A percentile compares a stretch with the other conserved stretches of the same genome.
Evolutionary conservation across 2,888 invertebrate species (phyloP).

Genomic region (Dilophus febrilis): DNA sequence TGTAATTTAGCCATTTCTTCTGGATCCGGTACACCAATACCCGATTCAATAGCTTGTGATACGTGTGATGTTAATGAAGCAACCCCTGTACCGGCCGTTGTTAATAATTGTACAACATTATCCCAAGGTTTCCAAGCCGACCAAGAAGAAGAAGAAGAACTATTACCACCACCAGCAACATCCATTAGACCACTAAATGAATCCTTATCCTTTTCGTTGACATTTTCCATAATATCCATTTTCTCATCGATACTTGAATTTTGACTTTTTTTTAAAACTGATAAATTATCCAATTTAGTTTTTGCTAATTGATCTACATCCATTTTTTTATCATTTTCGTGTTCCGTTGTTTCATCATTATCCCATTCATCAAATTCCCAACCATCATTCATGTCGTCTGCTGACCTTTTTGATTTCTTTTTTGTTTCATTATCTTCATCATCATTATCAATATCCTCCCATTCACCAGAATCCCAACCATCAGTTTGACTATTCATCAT

Average conservation of each 20-base stretch:
- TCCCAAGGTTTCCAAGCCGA: conserved; percentile 59
- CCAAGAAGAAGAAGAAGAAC: conserved; percentile 20
- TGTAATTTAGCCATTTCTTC: conserved; percentile 48
- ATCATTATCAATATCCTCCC: neutral
- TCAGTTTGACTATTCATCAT: conserved; percentile 5
- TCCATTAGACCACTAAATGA: neutral
- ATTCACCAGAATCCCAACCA: conserved; percentile 3
- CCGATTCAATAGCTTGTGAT: conserved; percentile 56
- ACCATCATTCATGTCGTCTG: conserved; percentile 11
- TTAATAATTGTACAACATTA: conserved; percentile 53
- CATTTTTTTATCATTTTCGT: conserved; percentile 14
- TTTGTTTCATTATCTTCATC: conserved; percentile 2
- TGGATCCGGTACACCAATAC: conserved; percentile 71
- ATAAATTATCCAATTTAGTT: conserved; percentile 12
- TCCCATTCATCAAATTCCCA: conserved; percentile 31
- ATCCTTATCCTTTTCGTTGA: neutral
- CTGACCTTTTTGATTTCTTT: conserved; percentile 5
- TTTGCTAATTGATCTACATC: conserved; percentile 7
- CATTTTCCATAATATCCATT: conserved; percentile 24
- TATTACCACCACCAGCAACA: conserved; percentile 17
- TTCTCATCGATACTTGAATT: conserved; percentile 13
- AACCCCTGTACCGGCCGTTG: conserved; percentile 58
- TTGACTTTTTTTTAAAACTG: conserved; percentile 22
- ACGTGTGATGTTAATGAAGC: conserved; percentile 64
- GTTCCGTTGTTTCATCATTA: conserved; percentile 33